phyloP scores from a whole-genome alignment of 2,888 invertebrate genomes.

The Eristalinus sepulchralis region DNA sequence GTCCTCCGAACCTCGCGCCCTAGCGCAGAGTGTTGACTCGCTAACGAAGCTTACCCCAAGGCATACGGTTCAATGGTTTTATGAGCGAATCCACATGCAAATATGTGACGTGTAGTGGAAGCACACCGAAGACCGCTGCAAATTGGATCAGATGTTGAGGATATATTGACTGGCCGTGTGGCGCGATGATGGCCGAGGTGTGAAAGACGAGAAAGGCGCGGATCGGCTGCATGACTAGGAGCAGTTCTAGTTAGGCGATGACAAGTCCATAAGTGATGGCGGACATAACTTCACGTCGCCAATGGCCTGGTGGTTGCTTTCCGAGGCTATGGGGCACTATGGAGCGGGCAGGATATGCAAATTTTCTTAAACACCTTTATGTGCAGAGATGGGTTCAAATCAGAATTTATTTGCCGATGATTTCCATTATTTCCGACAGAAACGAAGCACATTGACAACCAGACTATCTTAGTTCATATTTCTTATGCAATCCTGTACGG shows the following conservation, averaged over 20 bases:
- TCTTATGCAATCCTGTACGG: too few species aligned
- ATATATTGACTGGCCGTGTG: background rate
- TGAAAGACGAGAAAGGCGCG: background rate
- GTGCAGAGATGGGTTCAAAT: background rate
- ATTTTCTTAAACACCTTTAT: background rate
- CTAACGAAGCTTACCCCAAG: background rate
- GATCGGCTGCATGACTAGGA: background rate
- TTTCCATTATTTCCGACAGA: too few species aligned
- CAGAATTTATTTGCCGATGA: too few species aligned
- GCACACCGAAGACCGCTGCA: constrained; percentile 1
- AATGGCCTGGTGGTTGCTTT: background rate
- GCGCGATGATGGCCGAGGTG: background rate
- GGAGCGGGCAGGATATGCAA: background rate
- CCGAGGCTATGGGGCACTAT: background rate
- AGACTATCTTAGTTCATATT: too few species aligned
- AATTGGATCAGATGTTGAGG: constrained; percentile 21
- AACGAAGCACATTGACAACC: too few species aligned
- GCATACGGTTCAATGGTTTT: background rate
- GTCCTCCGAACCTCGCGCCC: background rate
- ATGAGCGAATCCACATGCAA: background rate
- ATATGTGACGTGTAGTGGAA: background rate
- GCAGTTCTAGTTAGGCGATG: background rate
- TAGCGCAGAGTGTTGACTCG: background rate
- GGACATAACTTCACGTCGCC: background rate
- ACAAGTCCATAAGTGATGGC: background rate